Conservation (phyloP, 2,797 vertebrate species). For the Cyprinella venusta region DNA sequence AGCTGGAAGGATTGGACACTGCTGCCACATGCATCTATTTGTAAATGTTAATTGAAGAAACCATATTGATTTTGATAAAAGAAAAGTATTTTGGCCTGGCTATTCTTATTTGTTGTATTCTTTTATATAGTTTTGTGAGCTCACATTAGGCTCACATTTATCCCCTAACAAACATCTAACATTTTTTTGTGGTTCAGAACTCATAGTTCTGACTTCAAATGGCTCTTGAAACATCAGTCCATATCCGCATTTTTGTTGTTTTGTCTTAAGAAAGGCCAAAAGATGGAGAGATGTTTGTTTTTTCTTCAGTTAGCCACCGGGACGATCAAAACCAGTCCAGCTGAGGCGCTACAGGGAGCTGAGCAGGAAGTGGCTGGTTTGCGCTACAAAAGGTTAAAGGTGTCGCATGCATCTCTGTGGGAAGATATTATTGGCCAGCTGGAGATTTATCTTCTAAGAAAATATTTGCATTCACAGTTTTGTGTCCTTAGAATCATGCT, state of each 20-base stretch:
- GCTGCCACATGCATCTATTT: neutral
- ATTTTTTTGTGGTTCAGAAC: constrained; percentile 7
- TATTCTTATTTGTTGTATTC: neutral
- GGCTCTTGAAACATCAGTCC: constrained; percentile 12
- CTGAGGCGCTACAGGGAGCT: constrained; percentile 58
- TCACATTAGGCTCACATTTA: neutral
- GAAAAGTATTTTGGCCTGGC: neutral
- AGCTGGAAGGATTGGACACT: neutral
- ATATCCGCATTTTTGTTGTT: constrained; percentile 43
- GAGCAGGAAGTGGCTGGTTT: constrained; percentile 74
- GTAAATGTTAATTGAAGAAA: neutral
- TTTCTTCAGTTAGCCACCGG: constrained; percentile 63
- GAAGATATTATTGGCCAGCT: constrained; percentile 73
- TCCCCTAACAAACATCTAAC: constrained; percentile 25
- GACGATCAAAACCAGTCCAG: constrained; percentile 66
- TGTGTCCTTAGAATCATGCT: neutral
- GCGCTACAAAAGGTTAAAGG: constrained; percentile 64
- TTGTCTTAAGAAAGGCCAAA: constrained; percentile 39
- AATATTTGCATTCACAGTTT: constrained; percentile 23
- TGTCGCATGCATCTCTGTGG: constrained; percentile 67
- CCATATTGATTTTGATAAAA: neutral
- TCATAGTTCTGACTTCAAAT: constrained; percentile 27
- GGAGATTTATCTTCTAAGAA: constrained; percentile 50
- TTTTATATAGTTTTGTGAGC: neutral
- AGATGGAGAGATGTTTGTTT: constrained; percentile 14